Evolutionary conservation across 2,797 vertebrate species (phyloP).

Genomic region (Chiroxiphia lanceolata): DNA sequence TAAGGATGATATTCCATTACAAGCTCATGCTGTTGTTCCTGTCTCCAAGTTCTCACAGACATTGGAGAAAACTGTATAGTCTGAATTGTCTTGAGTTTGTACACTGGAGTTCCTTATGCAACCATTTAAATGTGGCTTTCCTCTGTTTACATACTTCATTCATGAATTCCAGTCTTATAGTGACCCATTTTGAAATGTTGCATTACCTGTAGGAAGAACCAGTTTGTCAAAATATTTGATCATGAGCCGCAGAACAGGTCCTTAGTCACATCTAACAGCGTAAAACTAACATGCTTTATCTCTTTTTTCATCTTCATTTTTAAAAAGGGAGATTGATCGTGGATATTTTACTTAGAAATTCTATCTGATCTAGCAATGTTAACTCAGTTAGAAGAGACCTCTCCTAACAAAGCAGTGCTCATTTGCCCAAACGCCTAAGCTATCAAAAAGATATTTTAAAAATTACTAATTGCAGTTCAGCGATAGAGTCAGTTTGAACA

Average conservation of each 20-base stretch:
- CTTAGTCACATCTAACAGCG: background rate
- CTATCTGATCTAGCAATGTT: background rate
- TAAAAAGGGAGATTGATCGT: background rate
- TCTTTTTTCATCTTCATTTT: background rate
- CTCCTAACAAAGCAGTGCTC: background rate
- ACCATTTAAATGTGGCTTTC: background rate
- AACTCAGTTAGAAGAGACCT: background rate
- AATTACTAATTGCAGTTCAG: background rate
- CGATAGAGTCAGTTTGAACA: background rate
- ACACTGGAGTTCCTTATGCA: background rate
- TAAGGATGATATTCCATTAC: background rate
- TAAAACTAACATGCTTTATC: fast-evolving
- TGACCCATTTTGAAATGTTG: background rate
- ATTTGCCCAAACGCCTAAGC: background rate
- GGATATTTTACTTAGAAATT: background rate
- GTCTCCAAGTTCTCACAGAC: background rate
- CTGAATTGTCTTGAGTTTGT: background rate
- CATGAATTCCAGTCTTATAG: background rate
- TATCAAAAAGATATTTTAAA: background rate
- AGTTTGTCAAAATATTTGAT: background rate
- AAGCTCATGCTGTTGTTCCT: background rate
- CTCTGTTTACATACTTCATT: background rate
- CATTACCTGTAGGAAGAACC: background rate
- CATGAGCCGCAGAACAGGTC: background rate
- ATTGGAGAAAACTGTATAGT: background rate